Base-by-base conservation (phyloP, 2,797 vertebrate species). In the Discoglossus pictus region DNA sequence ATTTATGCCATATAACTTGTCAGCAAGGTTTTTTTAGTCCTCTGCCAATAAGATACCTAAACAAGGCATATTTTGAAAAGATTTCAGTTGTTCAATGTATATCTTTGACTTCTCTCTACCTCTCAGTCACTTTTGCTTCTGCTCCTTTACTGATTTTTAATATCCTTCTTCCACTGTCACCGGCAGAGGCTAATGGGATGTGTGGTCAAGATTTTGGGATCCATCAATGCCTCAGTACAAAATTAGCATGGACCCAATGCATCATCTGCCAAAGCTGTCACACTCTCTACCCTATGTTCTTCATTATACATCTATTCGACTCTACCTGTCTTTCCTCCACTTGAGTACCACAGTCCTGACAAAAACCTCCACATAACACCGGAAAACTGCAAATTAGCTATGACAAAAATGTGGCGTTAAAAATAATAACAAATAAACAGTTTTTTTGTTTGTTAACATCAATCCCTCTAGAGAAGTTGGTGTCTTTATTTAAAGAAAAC, bases 191-290 rank as follows among this genome's bases (percentile, higher is more conserved):
- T 98, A 98, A 98, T 96, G 91, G 94, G 94, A 97, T 89, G 89
- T 93, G 91, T 93, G 95, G 94, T 96, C 93, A 97, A 95, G 93
- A 94, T 95, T 97, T 97, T 89, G 92, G 94, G 91, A 95, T 94
- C 95, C 94, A 93, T 98, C 96, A 96, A 88, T 87, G 91, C 89
- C 88, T 93, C 85, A 82, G 87, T 89, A 83, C 91, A 89, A 91
- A 95, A 95, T 96, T 94, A 98, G 92, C 93, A 94, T 90, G 92
- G 90, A 84, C 89, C 88, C 89, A 87, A 87, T 89, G 91, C 93
- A 90, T 97, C 95, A 95, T 88, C 95, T 98, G 95, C 92, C 95
- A 95, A 80, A 94, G 87, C 96, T 98, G 95, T 97, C 95, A 97
- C 85, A 82, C 80, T 84, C 75, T 81, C 84, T 75, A 82, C 86